Base-by-base conservation (phyloP, 2,797 vertebrate genomes). In the Loriculus beryllinus region DNA sequence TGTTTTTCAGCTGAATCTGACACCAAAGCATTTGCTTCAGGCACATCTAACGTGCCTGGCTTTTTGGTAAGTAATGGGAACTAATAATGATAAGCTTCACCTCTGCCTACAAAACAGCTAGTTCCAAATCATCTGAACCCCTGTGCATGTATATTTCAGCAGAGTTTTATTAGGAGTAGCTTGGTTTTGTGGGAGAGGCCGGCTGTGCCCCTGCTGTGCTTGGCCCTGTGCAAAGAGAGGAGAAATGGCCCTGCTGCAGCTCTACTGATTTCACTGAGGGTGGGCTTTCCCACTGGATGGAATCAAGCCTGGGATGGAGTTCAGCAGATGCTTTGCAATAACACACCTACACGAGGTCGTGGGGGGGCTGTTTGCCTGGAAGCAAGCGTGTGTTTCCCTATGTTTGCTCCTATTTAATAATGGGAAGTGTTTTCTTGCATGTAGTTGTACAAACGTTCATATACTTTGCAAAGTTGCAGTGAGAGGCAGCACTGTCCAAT, bases 31-130 rank as follows among this genome's bases (percentile, higher is more conserved):
- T 88, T 95, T 84, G 78, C 93, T 96, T 91, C 3, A 12, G 82
- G 83, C 86, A 72, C 88, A 86, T 93, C 71, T 96, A 84, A 95
- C 13, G 2, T 86, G 78, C 75, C 88, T 92, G 78, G 68, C 82
- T 95, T 95, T 96, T 93, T 96, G 75, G 93, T 95, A 95, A 96
- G 83, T 95, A 88, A 90, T 96, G 81, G 88, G 57, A 95, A 70
- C 90, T 96, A 96, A 95, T 95, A 95, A 94, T 45, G 26, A 84
- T 85, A 86, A 90, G 84, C 82, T 92, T 94, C 92, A 85, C 92
- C 82, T 95, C 90, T 91, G 83, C 75, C 86, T 93, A 89, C 83
- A 67, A 95, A 95, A 90, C 75, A 93, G 78, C 71, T 92, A 92
- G 93, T 95, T 95, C 90, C 96, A 86, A 93, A 89, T 78, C 86